These are phyloP conservation scores for Caenorhabditis parvicauda DNA, from an alignment of 2,888 invertebrate species.

Conservation along the genomic window DNA sequence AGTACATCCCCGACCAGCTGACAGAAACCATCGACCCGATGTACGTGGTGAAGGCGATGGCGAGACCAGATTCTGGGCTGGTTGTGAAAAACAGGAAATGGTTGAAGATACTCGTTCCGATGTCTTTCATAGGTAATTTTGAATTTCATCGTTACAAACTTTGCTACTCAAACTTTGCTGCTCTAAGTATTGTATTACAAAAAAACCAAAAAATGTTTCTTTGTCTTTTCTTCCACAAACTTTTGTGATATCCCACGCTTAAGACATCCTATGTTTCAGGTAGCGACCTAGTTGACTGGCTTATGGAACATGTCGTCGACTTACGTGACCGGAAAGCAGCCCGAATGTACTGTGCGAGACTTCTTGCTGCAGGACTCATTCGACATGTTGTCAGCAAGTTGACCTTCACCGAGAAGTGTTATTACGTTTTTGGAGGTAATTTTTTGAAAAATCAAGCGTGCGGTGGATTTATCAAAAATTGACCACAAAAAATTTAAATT, in stretches of 20 bases:
- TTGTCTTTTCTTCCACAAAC: not conserved
- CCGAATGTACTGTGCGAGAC: constrained; percentile 36
- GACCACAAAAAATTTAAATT: not conserved
- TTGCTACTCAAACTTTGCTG: too few relatives aligned
- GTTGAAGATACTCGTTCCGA: constrained; percentile 97
- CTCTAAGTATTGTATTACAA: too few relatives aligned
- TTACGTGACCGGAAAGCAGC: constrained; percentile 45
- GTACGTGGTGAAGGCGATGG: constrained; percentile 83
- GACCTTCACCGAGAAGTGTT: constrained; percentile 59
- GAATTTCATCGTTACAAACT: not conserved
- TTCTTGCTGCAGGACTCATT: constrained; percentile 51
- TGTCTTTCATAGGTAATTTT: constrained; percentile 85
- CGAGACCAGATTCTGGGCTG: constrained; percentile 88
- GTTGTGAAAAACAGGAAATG: constrained; percentile 97
- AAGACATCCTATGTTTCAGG: constrained; percentile 40
- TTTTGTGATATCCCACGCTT: not conserved
- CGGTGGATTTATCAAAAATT: not conserved
- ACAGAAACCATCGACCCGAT: constrained; percentile 29
- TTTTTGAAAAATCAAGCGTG: not conserved
- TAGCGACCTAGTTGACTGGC: constrained; percentile 54
- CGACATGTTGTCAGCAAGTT: constrained; percentile 57
- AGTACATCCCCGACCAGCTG: constrained; percentile 17
- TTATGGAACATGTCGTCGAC: constrained; percentile 52
- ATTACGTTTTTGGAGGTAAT: constrained; percentile 47
- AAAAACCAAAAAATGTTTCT: too few relatives aligned